Percentiles rank a stretch among this genome's conserved stretches.
These are phyloP conservation scores for Luidia sarsii DNA, from an alignment of 53 echinoderm and acorn worm species.

Conservation along the genomic window DNA sequence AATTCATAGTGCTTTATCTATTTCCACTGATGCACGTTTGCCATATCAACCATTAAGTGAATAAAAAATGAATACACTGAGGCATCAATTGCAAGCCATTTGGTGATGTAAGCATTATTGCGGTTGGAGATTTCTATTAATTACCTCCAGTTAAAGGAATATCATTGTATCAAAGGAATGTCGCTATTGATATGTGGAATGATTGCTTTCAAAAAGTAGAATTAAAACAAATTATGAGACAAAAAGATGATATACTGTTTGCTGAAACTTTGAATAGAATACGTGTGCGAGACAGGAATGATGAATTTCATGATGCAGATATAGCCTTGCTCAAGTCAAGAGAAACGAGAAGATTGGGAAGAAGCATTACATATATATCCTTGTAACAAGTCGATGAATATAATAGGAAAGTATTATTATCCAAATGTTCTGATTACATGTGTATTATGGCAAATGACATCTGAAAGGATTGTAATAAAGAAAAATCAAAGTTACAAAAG, in stretches of 20 bases:
- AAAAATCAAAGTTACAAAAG: too few relatives aligned
- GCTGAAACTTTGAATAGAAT: too few relatives aligned
- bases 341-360: constrained; percentile 35
- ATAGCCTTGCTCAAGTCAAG: constrained; percentile 24
- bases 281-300: constrained; percentile 14
- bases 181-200: constrained; percentile 50
- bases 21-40: background rate
- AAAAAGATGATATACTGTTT: too few relatives aligned
- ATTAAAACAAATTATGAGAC: constrained; percentile 70
- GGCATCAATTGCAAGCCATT: constrained; percentile 26
- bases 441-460: constrained; percentile 54
- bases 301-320: constrained; percentile 46
- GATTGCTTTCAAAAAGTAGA: constrained; percentile 53
- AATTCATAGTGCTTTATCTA: constrained; percentile 16
- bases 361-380: constrained; percentile 62
- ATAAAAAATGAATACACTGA: background rate
- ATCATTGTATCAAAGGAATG: constrained; percentile 33
- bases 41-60: background rate
- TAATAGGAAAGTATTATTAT: constrained; percentile 52
- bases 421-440: constrained; percentile 32
- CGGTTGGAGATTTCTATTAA: constrained; percentile 74
- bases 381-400: constrained; percentile 59
- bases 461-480: constrained; percentile 6
- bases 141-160: too few relatives aligned
- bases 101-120: constrained; percentile 69